Base-by-base conservation (phyloP, 2,113 vertebrate genomes). In the Podilymbus podiceps region DNA sequence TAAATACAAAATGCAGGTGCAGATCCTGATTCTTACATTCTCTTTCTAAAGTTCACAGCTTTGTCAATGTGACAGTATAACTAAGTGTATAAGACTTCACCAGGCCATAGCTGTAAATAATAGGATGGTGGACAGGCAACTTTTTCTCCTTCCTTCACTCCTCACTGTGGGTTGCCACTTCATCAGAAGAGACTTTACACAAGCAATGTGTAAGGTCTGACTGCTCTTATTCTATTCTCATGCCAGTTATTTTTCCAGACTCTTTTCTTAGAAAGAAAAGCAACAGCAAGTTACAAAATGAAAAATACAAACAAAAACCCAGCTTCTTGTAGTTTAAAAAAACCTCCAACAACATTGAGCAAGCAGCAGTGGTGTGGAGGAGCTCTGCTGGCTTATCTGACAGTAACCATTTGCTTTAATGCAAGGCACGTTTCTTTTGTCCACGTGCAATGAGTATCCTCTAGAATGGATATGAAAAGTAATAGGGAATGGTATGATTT, bases 381-480 rank as follows among this genome's bases (percentile, higher is more conserved):
- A 89, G 80, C 83, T 91, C 69, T 66, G 91, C 67, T 95, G 93
- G 44, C 38, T 82, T 76, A 56, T 62, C 66, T 87, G 66, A 49
- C 80, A 81, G 84, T 25, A 77, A 77, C 81, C 53, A 52, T 94
- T 87, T 89, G 69, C 66, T 82, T 80, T 91, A 89, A 82, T 47
- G 66, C 74, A 85, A 58, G 92, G 53, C 89, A 33, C 6, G 4
- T 91, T 88, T 93, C 73, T 92, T 92, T 96, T 76, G 90, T 93
- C 73, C 73, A 9, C 5, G 25, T 84, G 88, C 82, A 77, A 14
- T 64, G 47, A 80, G 59, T 38, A 59, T 38, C 79, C 64, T 90
- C 79, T 13, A 84, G 95, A 84, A 92, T 52, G 83, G 82, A 72
- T 75, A 85, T 78, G 72, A 89, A 94, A 92, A 91, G 69, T 89